Evolutionary conservation across 2,888 invertebrate genomes (phyloP).

Genomic region (Netelia melanura): DNA sequence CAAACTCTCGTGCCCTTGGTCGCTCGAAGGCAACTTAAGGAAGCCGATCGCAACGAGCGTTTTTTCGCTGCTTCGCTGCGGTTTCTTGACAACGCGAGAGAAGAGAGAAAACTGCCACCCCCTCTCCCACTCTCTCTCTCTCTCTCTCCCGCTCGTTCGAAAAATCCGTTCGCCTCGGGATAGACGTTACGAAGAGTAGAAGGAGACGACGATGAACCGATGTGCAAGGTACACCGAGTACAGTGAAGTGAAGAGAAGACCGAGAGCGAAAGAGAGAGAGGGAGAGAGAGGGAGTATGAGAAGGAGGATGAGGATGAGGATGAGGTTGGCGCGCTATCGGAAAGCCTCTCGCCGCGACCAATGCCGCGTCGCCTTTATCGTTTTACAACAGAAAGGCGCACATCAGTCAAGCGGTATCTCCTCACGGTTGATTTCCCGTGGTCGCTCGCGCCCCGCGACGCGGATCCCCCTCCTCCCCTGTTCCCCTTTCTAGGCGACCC

Average conservation of each 20-base stretch:
- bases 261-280: conserved; percentile 45
- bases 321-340: conserved; percentile 79
- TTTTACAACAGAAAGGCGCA: conserved; percentile 85
- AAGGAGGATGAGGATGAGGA: conserved; percentile 66
- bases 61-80: too few species aligned
- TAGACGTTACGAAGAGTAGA: neutral
- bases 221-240: neutral
- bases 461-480: conserved; percentile 55
- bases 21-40: too few species aligned
- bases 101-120: too few species aligned
- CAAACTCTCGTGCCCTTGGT: too few species aligned
- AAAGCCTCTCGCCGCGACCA: conserved; percentile 82
- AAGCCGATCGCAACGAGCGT: too few species aligned
- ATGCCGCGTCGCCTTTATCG: conserved; percentile 85
- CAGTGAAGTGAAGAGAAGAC: conserved; percentile 23
- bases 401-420: conserved; percentile 85
- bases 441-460: conserved; percentile 77
- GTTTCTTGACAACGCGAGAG: too few species aligned
- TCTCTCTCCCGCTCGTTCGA: too few species aligned
- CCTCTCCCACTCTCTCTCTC: too few species aligned
- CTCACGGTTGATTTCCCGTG: conserved; percentile 86
- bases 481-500: conserved; percentile 19
- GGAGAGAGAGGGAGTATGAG: conserved; percentile 47
- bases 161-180: neutral
- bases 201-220: conserved; percentile 33